phyloP scores from a whole-genome alignment of 2,113 vertebrate genomes.

The Nymphicus hollandicus region DNA sequence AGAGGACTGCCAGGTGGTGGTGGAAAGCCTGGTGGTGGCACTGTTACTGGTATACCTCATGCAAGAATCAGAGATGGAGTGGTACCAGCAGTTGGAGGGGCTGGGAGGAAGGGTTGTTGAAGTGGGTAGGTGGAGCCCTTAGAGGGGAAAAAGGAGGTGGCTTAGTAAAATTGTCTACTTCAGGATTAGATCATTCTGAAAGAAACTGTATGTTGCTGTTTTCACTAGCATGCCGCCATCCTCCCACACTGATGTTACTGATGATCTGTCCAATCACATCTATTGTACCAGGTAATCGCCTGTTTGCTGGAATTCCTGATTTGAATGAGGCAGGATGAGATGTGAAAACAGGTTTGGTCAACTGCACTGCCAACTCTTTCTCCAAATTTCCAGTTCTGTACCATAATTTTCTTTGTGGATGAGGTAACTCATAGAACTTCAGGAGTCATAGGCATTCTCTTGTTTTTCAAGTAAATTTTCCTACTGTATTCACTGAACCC shows the following conservation, averaged over 20 bases:
- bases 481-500: neutral
- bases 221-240: neutral
- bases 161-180: neutral
- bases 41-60: slow-evolving; percentile 89
- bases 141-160: neutral
- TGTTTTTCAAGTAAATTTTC: neutral
- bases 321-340: neutral
- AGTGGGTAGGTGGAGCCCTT: neutral
- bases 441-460: neutral
- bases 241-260: neutral
- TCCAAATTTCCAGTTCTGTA: neutral
- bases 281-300: neutral
- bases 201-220: neutral
- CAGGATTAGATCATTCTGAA: neutral
- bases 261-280: neutral
- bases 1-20: slow-evolving; percentile 80
- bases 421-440: neutral
- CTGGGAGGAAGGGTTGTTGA: neutral
- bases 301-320: neutral
- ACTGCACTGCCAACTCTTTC: neutral
- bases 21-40: slow-evolving; percentile 90
- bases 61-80: no score
- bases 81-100: neutral
- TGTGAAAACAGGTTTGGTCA: neutral
- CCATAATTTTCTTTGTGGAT: neutral